Percentiles rank a stretch among this genome's conserved stretches.
phyloP scores from a whole-genome alignment of 2,797 vertebrate species.

The Tauraco hartlaubi region DNA sequence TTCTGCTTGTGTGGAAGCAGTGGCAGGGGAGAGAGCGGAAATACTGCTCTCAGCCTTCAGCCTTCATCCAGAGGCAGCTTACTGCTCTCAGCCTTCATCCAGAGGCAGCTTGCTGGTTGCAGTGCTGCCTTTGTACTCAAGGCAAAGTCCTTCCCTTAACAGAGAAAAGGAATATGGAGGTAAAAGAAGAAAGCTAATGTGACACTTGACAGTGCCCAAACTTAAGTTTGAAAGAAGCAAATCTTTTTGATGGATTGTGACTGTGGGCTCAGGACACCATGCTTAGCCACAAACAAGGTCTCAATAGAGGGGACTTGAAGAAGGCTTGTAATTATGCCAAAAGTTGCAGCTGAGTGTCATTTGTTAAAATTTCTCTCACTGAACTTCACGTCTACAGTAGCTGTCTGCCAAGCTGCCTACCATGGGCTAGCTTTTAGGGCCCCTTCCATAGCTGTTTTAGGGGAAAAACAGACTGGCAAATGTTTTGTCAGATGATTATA shows the following conservation, averaged over 20 bases:
- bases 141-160: neutral
- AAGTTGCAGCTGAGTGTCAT: neutral
- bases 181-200: neutral
- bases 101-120: neutral
- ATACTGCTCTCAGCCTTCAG: too few relatives aligned
- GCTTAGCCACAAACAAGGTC: neutral
- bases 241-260: neutral
- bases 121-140: neutral
- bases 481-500: fast-evolving
- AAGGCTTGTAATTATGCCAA: neutral
- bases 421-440: neutral
- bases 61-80: neutral
- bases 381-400: neutral
- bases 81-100: neutral
- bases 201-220: neutral
- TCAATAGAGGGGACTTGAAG: neutral
- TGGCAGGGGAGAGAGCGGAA: neutral
- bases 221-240: neutral
- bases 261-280: neutral
- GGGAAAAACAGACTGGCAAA: neutral
- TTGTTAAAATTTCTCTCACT: neutral
- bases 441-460: neutral
- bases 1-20: neutral
- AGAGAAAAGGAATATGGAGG: neutral
- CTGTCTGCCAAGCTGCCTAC: neutral